phyloP scores from a whole-genome alignment of 2,113 vertebrate species.

The Ophiodon elongatus region DNA sequence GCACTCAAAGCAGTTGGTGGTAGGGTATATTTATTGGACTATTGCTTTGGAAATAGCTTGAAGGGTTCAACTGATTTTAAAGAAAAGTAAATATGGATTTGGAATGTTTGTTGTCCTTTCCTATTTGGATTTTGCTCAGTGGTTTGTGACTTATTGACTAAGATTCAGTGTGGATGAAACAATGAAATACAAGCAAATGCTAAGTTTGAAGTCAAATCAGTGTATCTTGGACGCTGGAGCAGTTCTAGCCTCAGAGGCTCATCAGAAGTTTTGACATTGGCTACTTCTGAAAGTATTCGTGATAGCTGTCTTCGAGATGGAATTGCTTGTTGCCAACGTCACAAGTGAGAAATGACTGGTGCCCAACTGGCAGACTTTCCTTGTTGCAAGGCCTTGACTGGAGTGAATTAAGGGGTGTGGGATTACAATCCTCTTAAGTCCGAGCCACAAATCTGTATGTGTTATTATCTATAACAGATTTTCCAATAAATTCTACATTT shows the following conservation, averaged over 20 bases:
- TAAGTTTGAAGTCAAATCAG: not conserved
- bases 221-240: conserved; percentile 3
- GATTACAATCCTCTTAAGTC: conserved; percentile 1
- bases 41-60: conserved; percentile 51
- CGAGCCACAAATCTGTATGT: conserved; percentile 11
- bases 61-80: conserved; percentile 43
- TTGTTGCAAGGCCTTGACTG: conserved; percentile 11
- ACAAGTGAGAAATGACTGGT: conserved; percentile 14
- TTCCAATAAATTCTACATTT: not conserved
- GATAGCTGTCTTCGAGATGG: conserved; percentile 17
- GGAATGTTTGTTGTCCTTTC: conserved; percentile 36
- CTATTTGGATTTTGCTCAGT: conserved; percentile 32
- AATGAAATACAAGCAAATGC: not conserved
- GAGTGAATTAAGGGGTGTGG: not conserved
- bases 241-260: not conserved
- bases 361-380: conserved; percentile 20
- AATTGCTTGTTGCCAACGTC: conserved; percentile 3
- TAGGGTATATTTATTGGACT: conserved; percentile 35
- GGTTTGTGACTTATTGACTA: conserved; percentile 4
- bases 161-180: conserved; percentile 4
- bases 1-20: conserved; percentile 7
- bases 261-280: conserved; percentile 10
- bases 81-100: conserved; percentile 56
- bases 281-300: conserved; percentile 8
- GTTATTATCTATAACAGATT: not conserved